Evolutionary conservation across 1,140 invertebrate genomes (phyloP), one percentile per base, ranked within the genome.

Genomic region (Trialeurodes vaporariorum): DNA sequence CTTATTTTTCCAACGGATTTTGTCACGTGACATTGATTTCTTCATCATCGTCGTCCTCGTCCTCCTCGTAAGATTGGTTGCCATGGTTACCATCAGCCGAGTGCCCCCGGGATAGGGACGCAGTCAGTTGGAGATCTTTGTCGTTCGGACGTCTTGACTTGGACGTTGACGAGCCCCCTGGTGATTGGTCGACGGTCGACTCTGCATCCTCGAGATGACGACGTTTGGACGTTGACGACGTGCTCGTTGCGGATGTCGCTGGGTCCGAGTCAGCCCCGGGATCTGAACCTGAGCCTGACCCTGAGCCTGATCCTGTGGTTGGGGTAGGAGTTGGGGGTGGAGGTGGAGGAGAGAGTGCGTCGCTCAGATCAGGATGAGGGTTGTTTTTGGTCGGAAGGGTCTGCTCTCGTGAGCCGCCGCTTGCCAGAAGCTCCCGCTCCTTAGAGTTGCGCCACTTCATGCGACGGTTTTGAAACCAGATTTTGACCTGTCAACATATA

Each of bases 371-470:
- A 0, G 94, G 94, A 80, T 96, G 93, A 0, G 94, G 94, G 78
- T 98, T 98, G 81, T 96, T 96, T 77, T 97, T 97, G 77, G 93
- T 97, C 0, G 94, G 94, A 26, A 98, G 81, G 0, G 95, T 97
- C 77, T 97, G 93, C 75, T 98, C 94, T 23, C 95, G 82, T 11
- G 91, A 93, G 2, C 95, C 94, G 0, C 94, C 94, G 23, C 85
- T 88, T 2, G 94, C 95, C 61, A 98, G 79, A 0, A 98, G 81
- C 79, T 98, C 95, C 22, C 95, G 82, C 77, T 98, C 96, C 79
- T 98, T 98, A 11, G 92, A 96, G 78, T 98, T 98, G 11, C 96
- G 83, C 93, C 93, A 96, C 78, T 96, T 96, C 93, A 96, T 96
- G 63, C 93, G 85, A 0, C 93, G 84, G 76, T 96, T 96, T 85